phyloP scores from a whole-genome alignment of 2,888 invertebrate species.

The Microctonus aethiopoides region DNA sequence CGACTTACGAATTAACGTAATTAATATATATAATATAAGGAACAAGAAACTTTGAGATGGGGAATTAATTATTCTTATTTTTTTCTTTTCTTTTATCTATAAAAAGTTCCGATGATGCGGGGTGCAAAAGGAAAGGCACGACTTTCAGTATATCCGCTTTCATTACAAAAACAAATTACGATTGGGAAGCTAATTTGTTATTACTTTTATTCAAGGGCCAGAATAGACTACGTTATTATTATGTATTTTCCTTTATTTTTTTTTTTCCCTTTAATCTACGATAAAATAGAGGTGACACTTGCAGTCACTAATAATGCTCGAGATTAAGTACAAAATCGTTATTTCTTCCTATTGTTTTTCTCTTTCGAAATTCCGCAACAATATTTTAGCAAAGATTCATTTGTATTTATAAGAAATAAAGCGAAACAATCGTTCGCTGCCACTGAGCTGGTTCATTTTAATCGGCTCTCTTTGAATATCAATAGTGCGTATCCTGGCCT shows the following conservation, averaged over 20 bases:
- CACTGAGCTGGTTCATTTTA: not conserved
- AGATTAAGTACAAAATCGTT: conserved; percentile 49
- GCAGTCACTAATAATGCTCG: conserved; percentile 27
- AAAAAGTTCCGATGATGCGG: conserved; percentile 13
- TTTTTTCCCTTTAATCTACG: conserved; percentile 16
- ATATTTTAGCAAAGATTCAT: conserved; percentile 3
- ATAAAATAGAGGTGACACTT: conserved; percentile 18
- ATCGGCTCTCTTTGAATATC: not conserved
- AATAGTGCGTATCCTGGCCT: conserved; percentile 14
- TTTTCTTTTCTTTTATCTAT: not conserved
- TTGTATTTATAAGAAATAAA: not conserved
- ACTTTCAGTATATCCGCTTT: conserved; percentile 37
- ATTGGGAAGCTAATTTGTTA: conserved; percentile 31
- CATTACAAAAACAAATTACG: conserved; percentile 30
- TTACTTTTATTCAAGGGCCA: conserved; percentile 30
- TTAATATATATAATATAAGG: not conserved
- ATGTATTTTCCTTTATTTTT: conserved; percentile 13
- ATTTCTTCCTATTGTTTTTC: conserved; percentile 3
- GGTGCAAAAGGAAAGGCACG: conserved; percentile 45
- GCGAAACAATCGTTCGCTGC: not conserved
- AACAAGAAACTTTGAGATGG: conserved; percentile 3
- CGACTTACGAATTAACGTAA: conserved; percentile 11
- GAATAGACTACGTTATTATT: conserved; percentile 29
- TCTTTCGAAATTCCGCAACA: conserved; percentile 13
- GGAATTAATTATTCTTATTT: not conserved